A percentile compares a stretch with the other conserved stretches of the same genome.
Evolutionary conservation across 2,888 invertebrate genomes (phyloP).

Genomic region (Cantharis rufa): DNA sequence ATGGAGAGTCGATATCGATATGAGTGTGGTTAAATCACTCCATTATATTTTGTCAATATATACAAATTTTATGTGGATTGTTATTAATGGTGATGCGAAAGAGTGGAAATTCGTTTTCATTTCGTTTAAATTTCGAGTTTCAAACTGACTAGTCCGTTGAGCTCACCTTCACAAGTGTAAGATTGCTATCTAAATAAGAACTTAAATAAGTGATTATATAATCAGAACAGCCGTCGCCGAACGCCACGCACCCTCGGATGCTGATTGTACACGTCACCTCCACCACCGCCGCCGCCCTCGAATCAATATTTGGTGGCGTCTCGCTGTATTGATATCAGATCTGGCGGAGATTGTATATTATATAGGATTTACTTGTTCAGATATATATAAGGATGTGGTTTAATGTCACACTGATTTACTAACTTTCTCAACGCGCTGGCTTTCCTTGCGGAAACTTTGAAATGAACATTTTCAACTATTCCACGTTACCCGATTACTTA

Average conservation of each 20-base stretch:
- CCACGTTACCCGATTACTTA: background rate
- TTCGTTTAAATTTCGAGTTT: background rate
- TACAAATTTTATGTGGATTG: background rate
- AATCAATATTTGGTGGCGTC: slow-evolving; percentile 49
- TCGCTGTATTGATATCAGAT: slow-evolving; percentile 49
- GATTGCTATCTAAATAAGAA: slow-evolving; percentile 6
- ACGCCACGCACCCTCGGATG: slow-evolving; percentile 35
- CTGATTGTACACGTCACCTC: slow-evolving; percentile 45
- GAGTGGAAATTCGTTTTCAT: background rate
- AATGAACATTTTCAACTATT: slow-evolving; percentile 1
- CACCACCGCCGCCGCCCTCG: slow-evolving; percentile 40
- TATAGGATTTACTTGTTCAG: slow-evolving; percentile 51
- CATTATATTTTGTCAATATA: background rate
- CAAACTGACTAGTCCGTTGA: background rate
- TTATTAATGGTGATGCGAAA: background rate
- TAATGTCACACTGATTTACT: slow-evolving; percentile 49
- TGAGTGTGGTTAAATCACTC: background rate
- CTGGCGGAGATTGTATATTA: slow-evolving; percentile 50
- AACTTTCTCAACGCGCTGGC: slow-evolving; percentile 29
- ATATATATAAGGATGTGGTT: slow-evolving; percentile 49
- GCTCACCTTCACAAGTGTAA: background rate
- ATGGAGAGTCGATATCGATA: background rate
- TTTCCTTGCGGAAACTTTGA: slow-evolving; percentile 1
- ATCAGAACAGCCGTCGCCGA: slow-evolving; percentile 25
- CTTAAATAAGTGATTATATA: slow-evolving; percentile 27